Conservation (phyloP, 2,113 vertebrate genomes). For the Actenoides lindsayi region DNA sequence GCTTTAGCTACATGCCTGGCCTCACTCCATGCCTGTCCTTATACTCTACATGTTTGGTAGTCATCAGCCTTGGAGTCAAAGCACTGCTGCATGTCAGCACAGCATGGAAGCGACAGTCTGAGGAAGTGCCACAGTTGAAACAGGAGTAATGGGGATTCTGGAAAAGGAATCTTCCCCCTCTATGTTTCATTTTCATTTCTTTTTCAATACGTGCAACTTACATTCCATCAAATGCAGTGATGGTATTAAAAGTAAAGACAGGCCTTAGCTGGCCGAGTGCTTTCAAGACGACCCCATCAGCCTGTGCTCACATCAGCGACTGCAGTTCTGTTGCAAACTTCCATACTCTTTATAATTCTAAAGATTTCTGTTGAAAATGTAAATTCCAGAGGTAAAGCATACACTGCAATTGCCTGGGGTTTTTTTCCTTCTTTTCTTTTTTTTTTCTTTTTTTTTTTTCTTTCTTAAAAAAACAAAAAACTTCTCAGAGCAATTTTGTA, state of each 20-base stretch:
- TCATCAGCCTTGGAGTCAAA: neutral
- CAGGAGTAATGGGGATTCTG: neutral
- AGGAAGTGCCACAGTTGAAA: neutral
- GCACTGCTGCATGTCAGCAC: neutral
- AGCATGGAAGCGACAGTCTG: neutral
- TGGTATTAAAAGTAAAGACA: neutral
- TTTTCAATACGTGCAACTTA: neutral
- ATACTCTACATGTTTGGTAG: neutral
- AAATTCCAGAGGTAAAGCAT: neutral
- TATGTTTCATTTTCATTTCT: neutral
- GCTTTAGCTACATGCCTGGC: neutral
- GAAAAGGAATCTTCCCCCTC: neutral
- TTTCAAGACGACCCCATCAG: neutral
- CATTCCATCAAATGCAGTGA: conserved; percentile 26
- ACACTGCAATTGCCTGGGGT: neutral
- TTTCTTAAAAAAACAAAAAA: neutral
- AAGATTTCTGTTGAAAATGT: neutral
- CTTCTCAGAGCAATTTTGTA: conserved; percentile 38
- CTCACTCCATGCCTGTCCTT: neutral
- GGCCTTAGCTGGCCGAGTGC: neutral
- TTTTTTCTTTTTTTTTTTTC: no score
- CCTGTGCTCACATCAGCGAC: neutral
- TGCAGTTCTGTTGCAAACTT: neutral
- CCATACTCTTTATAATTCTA: neutral
- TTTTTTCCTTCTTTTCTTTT: neutral